These are phyloP conservation scores for Engraulis encrasicolus DNA, from an alignment of 2,113 vertebrate genomes.

Conservation along the genomic window DNA sequence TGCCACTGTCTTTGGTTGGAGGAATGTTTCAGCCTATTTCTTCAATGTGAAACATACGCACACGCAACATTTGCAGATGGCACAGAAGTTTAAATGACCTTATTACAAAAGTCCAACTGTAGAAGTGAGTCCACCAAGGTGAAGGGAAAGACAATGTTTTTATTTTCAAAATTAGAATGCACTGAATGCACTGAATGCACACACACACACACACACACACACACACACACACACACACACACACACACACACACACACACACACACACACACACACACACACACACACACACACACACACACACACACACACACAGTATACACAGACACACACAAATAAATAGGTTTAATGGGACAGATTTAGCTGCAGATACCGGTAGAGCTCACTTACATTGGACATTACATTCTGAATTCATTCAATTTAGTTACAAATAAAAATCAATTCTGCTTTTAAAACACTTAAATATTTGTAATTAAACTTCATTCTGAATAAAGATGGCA, in stretches of 20 bases:
- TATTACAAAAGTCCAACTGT: neutral
- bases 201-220: neutral
- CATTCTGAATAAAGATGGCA: too few species aligned
- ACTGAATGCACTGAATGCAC: neutral
- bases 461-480: too few species aligned
- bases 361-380: too few species aligned
- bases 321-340: too few species aligned
- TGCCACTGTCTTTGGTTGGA: constrained; percentile 2
- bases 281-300: neutral
- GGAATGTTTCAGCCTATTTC: constrained; percentile 8
- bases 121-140: constrained; percentile 3
- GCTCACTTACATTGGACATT: too few species aligned
- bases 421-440: too few species aligned
- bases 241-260: neutral
- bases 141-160: neutral
- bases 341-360: too few species aligned
- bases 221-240: neutral
- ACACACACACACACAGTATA: too few species aligned
- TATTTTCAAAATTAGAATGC: neutral
- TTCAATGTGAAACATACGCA: constrained; percentile 9
- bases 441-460: too few species aligned
- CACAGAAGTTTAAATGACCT: neutral
- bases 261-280: neutral
- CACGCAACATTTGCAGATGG: neutral
- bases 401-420: too few species aligned